Evolutionary conservation across 2,113 vertebrate species (phyloP), one percentile per base, ranked within the genome.

Genomic region (Odobenus rosmarus): DNA sequence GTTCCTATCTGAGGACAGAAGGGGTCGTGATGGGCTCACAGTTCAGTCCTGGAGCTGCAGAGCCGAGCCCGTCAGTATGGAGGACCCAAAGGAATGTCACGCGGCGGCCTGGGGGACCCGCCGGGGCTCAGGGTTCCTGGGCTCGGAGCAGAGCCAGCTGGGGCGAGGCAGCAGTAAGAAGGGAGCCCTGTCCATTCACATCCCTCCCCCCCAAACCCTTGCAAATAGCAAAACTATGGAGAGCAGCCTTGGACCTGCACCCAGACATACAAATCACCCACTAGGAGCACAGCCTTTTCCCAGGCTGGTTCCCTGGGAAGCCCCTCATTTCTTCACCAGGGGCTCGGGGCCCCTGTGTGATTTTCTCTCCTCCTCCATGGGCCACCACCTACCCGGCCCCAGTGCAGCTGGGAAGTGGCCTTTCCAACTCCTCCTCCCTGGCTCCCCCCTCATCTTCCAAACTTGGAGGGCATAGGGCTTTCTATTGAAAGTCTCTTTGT

Each of bases 1-100:
- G 89, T 97, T 98, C 93, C 96, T 97, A 51, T 89, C 88, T 97
- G 93, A 98, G 94, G 94, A 98, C 96, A 97, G 97, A 97, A 97
- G 97, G 84, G 98, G 98, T 97, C 96, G 55, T 88, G 89, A 91
- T 97, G 95, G 87, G 28, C 76, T 95, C 93, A 95, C 77, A 80
- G 13, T 94, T 94, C 83, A 93, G 83, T 85, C 74, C 88, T 53
- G 82, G 86, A 89, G 46, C 82, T 23, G 31, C 91, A 49, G 57
- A 0, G 0, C 23, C 42, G 81, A 88, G 80, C 28, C 82, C 61
- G 21, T 85, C 36, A 80, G 64, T 3, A 23, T 28, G 31, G 9
- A 82, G 93, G 91, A 39, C 61, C 93, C 64, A 79, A 77, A 88
- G 28, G 46, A 62, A 49, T 28, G 46, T 82, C 49, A 21, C 2